Base-by-base conservation (phyloP, 30 jellyfish, hydroid and myxozoan genomes). In the Rhopilema esculentum region DNA sequence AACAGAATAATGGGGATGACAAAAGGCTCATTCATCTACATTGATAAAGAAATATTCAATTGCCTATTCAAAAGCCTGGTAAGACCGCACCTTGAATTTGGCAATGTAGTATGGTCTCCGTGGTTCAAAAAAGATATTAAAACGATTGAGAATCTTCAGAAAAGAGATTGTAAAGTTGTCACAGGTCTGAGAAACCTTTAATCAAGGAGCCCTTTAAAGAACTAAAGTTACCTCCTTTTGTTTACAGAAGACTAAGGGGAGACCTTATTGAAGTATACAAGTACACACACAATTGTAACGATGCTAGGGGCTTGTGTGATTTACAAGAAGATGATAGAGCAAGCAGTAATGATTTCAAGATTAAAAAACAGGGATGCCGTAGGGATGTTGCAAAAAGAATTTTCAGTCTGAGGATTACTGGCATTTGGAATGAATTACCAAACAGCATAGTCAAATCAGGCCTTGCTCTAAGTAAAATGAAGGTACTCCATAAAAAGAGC, bases 101-200 rank as follows among this genome's bases (percentile, higher is more conserved):
- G 80, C 57, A 69, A 75, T 51, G 78, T 75, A 51, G 85, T 75
- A 75, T 75, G 79, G 85, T 75, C 85, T 75, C 85, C 78, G 85
- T 75, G 79, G 72, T 75, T n/a, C 85, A 75, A 75, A 75, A 75
- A 75, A 75, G 85, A 75, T 75, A 24, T 75, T 4, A 75, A 75
- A 29, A 33, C 15, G n/a, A n/a, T 75, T 15, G 32, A 75, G 29
- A 75, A 75, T 75, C 49, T 75, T 22, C 85, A 75, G 49, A 51
- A 25, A 33, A 75, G 79, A 75, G 85, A 75, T 70, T 75, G 85
- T 76, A 75, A 75, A 75, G 85, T 48, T 75, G 85, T 75, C 77
- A 32, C 85, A 19, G 27, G 85, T 75, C 49, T 75, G 33, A 75
- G 79, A 75, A 20, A 51, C 72, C 85, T 51, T 75, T n/a, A n/a